phyloP scores from a whole-genome alignment of 1,140 invertebrate genomes.

The Asbolus verrucosus region DNA sequence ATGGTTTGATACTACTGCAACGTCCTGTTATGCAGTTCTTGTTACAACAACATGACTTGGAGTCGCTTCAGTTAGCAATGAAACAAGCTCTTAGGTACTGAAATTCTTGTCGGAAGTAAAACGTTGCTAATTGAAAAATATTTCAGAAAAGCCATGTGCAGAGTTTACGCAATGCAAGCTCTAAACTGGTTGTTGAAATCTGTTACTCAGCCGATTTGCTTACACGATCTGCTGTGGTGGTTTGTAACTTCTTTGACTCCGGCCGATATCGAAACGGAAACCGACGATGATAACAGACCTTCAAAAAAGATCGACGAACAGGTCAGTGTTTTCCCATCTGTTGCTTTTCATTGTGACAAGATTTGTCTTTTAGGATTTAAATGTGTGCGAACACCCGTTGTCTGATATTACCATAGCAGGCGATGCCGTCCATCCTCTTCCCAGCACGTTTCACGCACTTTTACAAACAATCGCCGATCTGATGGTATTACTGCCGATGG shows the following conservation, averaged over 20 bases:
- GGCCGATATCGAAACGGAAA: constrained; percentile 63
- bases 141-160: constrained; percentile 80
- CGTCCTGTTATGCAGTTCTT: constrained; percentile 87
- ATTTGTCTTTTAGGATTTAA: constrained; percentile 61
- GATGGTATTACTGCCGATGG: constrained; percentile 89
- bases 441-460: constrained; percentile 87
- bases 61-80: constrained; percentile 84
- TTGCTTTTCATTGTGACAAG: constrained; percentile 15
- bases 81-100: constrained; percentile 76
- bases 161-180: constrained; percentile 90
- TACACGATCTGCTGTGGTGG: constrained; percentile 97
- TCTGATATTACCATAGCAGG: constrained; percentile 85
- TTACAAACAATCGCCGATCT: constrained; percentile 93
- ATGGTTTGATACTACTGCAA: constrained; percentile 67
- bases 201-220: constrained; percentile 89
- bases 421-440: constrained; percentile 82
- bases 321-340: constrained; percentile 59
- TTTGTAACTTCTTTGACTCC: constrained; percentile 83
- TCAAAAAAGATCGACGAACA: constrained; percentile 70
- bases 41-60: constrained; percentile 86
- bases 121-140: neutral
- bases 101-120: neutral
- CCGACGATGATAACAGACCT: constrained; percentile 68
- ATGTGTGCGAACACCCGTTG: constrained; percentile 84
- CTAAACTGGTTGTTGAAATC: constrained; percentile 94